Base-by-base conservation (phyloP, 2,113 vertebrate genomes). In the Centropristis striata region DNA sequence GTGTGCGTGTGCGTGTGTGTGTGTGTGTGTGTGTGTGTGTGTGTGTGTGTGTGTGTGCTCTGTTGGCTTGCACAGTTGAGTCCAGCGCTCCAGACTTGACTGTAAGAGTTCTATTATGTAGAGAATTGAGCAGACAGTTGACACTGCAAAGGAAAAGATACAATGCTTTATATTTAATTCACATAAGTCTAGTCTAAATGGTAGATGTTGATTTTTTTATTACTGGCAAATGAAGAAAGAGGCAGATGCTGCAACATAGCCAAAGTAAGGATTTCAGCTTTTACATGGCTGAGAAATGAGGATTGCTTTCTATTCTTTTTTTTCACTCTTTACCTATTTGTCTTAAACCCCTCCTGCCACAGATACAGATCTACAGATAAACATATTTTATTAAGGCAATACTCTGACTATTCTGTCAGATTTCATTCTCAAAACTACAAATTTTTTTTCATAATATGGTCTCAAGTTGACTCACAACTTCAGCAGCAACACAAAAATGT, bases 131-230 rank as follows among this genome's bases (percentile, higher is more conserved):
- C 85, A 85, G 71, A 81, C 49, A 63, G 55, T 65, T 72, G 20
- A 72, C 84, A 49, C 58, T 70, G 63, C 39, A 21, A 68, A 71
- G 68, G 60, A 71, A 36, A 64, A 71, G 51, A 81, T 71, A 61
- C 51, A 46, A 11, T 25, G 46, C 60, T 87, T 64, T 68, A 68
- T 76, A 78, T 86, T 68, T 84, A 58, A 81, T 80, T 39, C 82
- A 47, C 20, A 15, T 27, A 18, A 79, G 41, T 83, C 78, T 66
- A 7, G 61, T n/a, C n/a, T n/a, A n/a, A n/a, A n/a, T 64, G n/a
- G 47, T 79, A 32, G 59, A 68, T 69, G 51, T 51, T 82, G 51
- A 70, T 89, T 81, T 73, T 90, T 86, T 90, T n/a, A 84, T 86
- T 61, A 20, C 4, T 37, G 58, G 50, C 50, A 68, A 57, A 59